These are phyloP conservation scores for Calephelis nemesis DNA, from an alignment of 1,140 invertebrate species.

Conservation along the genomic window DNA sequence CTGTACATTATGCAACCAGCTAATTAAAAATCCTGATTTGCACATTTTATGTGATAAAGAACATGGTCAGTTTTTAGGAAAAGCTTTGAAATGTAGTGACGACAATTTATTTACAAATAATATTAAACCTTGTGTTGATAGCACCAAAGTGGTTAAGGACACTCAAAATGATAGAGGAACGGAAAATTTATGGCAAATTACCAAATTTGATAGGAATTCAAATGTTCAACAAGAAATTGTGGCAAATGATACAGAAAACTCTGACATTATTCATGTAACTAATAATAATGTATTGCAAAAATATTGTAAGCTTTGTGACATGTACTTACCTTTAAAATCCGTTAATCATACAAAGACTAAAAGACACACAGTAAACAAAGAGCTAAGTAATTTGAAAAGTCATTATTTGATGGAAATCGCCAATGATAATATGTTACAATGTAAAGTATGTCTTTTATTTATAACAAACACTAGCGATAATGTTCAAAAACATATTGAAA, in stretches of 20 bases:
- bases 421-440: conserved; percentile 12
- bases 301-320: neutral
- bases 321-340: neutral
- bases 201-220: neutral
- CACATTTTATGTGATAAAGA: conserved; percentile 11
- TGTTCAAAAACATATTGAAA: neutral
- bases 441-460: conserved; percentile 15
- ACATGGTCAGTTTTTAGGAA: conserved; percentile 7
- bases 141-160: neutral
- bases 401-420: neutral
- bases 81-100: neutral
- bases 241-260: too few relatives aligned
- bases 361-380: neutral
- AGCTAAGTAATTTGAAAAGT: conserved; percentile 12
- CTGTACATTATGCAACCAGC: conserved; percentile 15
- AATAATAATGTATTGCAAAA: neutral
- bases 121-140: neutral
- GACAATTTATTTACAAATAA: neutral
- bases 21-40: conserved; percentile 14
- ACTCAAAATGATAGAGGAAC: neutral
- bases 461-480: neutral
- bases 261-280: too few relatives aligned
- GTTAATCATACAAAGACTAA: neutral
- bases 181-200: neutral
- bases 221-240: neutral